These are phyloP conservation scores for Drosophila pseudoobscura DNA, from an alignment of 1,140 invertebrate genomes.

Conservation along the genomic window DNA sequence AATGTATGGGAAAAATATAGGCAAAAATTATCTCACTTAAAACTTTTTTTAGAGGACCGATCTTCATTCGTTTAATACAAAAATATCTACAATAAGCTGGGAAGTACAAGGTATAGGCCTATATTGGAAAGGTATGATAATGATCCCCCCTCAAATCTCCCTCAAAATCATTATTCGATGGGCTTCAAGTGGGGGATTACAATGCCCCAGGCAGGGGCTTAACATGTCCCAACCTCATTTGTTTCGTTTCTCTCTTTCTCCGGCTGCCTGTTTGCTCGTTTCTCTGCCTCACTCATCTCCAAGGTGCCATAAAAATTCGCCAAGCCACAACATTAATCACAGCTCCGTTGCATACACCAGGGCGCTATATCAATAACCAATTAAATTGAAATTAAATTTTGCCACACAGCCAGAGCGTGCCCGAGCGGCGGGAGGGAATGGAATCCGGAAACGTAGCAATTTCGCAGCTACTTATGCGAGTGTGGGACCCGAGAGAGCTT, in stretches of 20 bases:
- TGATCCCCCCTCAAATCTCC: no score
- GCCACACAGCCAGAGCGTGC: constrained; percentile 29
- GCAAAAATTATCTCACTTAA: no score
- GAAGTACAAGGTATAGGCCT: no score
- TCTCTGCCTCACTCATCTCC: constrained; percentile 41
- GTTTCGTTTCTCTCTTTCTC: constrained; percentile 5
- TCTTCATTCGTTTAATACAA: no score
- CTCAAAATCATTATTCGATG: constrained; percentile 7
- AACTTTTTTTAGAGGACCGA: no score
- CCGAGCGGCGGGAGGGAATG: background rate
- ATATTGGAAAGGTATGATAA: no score
- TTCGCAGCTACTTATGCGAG: constrained; percentile 73
- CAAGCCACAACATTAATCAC: constrained; percentile 77
- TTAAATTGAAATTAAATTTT: constrained; percentile 81
- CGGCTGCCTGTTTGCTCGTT: background rate
- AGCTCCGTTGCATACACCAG: constrained; percentile 71
- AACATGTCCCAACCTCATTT: constrained; percentile 55
- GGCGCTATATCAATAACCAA: constrained; percentile 79
- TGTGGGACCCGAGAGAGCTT: constrained; percentile 40
- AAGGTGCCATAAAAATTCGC: constrained; percentile 76
- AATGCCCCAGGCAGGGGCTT: constrained; percentile 29
- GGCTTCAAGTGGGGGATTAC: constrained; percentile 36
- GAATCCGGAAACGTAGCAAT: constrained; percentile 57
- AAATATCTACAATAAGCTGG: no score
- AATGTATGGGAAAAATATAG: no score